A percentile compares a stretch with the other conserved stretches of the same genome.
These are phyloP conservation scores for Phoeniculus purpureus DNA, from an alignment of 2,797 vertebrate genomes.

Conservation along the genomic window DNA sequence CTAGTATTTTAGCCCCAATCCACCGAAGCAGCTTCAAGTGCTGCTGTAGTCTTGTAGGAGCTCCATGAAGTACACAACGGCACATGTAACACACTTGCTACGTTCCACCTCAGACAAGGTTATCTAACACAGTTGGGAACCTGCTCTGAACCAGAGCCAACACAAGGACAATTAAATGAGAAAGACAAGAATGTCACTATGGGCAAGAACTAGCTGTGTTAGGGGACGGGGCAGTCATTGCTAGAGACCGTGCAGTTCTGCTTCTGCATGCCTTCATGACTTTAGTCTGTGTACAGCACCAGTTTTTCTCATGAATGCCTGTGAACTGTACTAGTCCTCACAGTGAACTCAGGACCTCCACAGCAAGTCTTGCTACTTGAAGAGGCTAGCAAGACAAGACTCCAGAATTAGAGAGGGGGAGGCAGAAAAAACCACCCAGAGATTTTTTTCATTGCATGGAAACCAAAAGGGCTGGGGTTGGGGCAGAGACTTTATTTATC, in stretches of 20 bases:
- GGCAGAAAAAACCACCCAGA: neutral
- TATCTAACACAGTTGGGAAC: conserved; percentile 42
- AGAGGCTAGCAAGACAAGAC: neutral
- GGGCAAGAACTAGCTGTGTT: conserved; percentile 2
- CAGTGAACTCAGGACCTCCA: neutral
- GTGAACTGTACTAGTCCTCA: neutral
- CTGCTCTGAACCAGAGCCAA: neutral
- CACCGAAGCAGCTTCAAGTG: conserved; percentile 36
- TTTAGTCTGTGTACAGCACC: neutral
- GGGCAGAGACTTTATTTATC: neutral
- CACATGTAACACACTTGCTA: neutral
- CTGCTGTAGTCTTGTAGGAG: neutral
- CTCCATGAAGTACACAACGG: neutral
- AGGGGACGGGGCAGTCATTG: neutral
- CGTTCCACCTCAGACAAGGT: conserved; percentile 1
- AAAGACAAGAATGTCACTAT: conserved; percentile 37
- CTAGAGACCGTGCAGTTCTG: neutral
- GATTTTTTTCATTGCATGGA: neutral
- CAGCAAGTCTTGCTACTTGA: neutral
- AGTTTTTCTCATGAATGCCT: neutral
- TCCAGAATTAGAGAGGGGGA: neutral
- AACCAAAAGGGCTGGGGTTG: neutral
- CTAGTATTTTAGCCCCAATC: conserved; percentile 42
- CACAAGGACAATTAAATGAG: conserved; percentile 15
- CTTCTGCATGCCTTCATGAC: neutral